A percentile compares a stretch with the other conserved stretches of the same genome.
Conservation (phyloP, 1,140 invertebrate genomes). For the Drosophila eugracilis region DNA sequence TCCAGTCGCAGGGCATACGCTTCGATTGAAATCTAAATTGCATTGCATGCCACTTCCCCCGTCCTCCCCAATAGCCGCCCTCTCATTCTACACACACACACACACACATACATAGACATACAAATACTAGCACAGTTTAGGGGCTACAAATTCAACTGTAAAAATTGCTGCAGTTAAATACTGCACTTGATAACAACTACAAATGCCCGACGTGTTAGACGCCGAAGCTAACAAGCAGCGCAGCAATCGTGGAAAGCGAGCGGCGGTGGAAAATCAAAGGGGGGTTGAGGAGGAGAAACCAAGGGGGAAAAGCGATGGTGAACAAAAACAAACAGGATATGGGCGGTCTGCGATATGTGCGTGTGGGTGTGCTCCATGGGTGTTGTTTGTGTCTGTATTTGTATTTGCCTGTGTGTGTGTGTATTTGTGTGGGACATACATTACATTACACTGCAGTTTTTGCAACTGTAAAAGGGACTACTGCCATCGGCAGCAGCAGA, state of each 20-base stretch:
- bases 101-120: background rate
- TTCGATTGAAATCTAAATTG: constrained; percentile 78
- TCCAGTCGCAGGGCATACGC: constrained; percentile 44
- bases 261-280: constrained; percentile 17
- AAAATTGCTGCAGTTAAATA: constrained; percentile 77
- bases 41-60: constrained; percentile 42
- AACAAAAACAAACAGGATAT: constrained; percentile 77
- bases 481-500: constrained; percentile 41
- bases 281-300: background rate
- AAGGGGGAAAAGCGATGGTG: constrained; percentile 24
- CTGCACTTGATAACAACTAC: constrained; percentile 76
- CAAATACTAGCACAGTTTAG: constrained; percentile 15
- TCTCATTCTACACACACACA: constrained; percentile 3
- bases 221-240: constrained; percentile 65
- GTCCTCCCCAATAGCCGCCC: background rate
- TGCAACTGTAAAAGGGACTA: constrained; percentile 57
- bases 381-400: constrained; percentile 22
- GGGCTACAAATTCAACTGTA: constrained; percentile 72
- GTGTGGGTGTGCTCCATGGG: constrained; percentile 11
- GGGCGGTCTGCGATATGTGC: constrained; percentile 59
- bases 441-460: constrained; percentile 70
- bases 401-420: constrained; percentile 13
- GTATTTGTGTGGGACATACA: constrained; percentile 57
- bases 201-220: constrained; percentile 70
- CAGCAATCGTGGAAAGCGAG: constrained; percentile 36